These are phyloP conservation scores for Chionomys nivalis DNA, from an alignment of 2,113 vertebrate species.

Conservation along the genomic window DNA sequence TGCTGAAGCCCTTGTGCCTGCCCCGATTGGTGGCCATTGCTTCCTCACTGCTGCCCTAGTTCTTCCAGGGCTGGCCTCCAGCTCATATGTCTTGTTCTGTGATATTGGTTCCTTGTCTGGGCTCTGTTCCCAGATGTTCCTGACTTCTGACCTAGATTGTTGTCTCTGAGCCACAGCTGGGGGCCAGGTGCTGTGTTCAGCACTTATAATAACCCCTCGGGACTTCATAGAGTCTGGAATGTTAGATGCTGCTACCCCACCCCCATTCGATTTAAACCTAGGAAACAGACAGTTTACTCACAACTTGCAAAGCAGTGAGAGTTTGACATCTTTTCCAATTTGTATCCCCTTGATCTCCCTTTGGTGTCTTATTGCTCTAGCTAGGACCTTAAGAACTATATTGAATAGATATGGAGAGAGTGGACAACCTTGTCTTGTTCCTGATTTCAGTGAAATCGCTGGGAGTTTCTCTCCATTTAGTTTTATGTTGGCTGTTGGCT, in stretches of 20 bases:
- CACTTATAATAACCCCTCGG: background rate
- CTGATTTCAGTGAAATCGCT: no score
- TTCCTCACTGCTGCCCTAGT: background rate
- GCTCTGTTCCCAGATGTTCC: background rate
- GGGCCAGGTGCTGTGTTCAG: background rate
- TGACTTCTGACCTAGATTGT: background rate
- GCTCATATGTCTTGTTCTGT: background rate
- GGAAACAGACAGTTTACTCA: background rate
- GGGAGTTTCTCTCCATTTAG: no score
- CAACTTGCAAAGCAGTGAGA: background rate
- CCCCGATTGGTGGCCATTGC: background rate
- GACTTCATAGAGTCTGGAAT: background rate
- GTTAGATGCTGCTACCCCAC: background rate
- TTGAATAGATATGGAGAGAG: no score
- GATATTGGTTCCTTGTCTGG: background rate
- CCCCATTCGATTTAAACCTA: background rate
- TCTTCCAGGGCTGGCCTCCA: background rate
- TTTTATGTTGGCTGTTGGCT: no score
- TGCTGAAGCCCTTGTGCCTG: background rate
- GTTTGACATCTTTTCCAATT: no score
- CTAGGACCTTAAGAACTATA: no score
- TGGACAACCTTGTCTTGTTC: no score
- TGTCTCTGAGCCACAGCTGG: background rate
- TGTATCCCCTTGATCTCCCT: no score
- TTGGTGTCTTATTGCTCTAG: no score